Percentiles rank a stretch among this genome's conserved stretches.
Conservation (phyloP, 2,797 vertebrate species). For the Glossophaga mutica region DNA sequence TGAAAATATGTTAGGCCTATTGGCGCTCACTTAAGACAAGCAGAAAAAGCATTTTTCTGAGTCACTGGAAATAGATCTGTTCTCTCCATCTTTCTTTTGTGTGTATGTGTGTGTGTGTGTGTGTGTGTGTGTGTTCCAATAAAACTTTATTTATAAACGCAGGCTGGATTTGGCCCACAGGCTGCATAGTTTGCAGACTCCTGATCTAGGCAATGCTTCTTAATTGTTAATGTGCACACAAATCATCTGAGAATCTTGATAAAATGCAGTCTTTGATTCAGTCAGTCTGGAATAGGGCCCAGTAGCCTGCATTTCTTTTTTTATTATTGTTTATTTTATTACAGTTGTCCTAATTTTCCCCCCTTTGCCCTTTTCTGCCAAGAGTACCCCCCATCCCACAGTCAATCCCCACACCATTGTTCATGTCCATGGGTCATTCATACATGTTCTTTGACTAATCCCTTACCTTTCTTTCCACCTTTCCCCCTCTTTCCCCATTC, state of each 20-base stretch:
- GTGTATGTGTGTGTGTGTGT: no score
- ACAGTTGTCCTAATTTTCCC: not conserved
- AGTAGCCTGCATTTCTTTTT: not conserved
- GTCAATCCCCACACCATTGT: not conserved
- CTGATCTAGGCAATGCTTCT: not conserved
- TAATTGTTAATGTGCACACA: not conserved
- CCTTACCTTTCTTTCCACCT: not conserved
- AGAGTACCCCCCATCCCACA: not conserved
- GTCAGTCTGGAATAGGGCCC: not conserved
- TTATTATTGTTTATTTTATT: not conserved
- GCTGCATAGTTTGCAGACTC: not conserved
- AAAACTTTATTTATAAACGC: not conserved
- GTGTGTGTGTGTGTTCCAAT: not conserved
- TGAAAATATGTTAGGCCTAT: not conserved
- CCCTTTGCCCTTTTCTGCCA: not conserved
- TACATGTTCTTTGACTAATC: not conserved
- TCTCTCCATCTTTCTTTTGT: not conserved
- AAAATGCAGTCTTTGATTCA: not conserved
- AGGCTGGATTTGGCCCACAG: not conserved
- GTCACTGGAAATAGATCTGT: not conserved
- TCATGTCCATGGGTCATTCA: not conserved
- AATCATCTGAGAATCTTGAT: not conserved
- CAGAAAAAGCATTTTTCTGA: not conserved
- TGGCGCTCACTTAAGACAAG: not conserved
- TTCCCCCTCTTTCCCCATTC: no score